A percentile compares a stretch with the other conserved stretches of the same genome.
Evolutionary conservation across 2,113 vertebrate genomes (phyloP).

Genomic region (Coturnix japonica): DNA sequence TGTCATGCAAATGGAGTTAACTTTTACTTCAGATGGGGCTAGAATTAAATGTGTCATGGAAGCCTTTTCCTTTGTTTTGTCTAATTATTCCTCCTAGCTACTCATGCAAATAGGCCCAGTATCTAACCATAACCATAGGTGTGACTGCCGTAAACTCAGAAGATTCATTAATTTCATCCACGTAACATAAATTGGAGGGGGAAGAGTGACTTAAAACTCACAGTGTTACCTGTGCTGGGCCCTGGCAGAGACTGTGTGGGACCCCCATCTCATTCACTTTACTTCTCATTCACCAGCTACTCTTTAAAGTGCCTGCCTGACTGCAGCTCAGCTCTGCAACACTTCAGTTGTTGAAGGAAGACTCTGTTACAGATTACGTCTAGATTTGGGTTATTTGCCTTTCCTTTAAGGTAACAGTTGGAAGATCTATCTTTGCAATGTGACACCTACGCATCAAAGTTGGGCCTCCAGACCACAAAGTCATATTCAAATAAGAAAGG

Average conservation of each 20-base stretch:
- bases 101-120: background rate
- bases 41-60: conserved; percentile 53
- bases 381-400: background rate
- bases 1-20: conserved; percentile 51
- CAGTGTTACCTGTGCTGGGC: background rate
- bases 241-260: background rate
- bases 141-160: background rate
- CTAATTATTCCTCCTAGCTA: conserved; percentile 2
- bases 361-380: background rate
- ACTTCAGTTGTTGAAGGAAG: background rate
- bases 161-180: background rate
- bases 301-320: background rate
- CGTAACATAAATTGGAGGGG: background rate
- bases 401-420: background rate
- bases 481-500: background rate
- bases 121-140: background rate
- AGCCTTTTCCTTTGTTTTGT: background rate
- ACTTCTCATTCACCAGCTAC: background rate
- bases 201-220: background rate
- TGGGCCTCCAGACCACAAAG: background rate
- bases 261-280: background rate
- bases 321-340: background rate
- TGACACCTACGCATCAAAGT: background rate
- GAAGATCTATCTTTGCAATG: background rate
- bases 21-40: conserved; percentile 34